Percentiles rank a stretch among this genome's conserved stretches.
Evolutionary conservation across 1,140 invertebrate species (phyloP).

Genomic region (Araneus ventricosus): DNA sequence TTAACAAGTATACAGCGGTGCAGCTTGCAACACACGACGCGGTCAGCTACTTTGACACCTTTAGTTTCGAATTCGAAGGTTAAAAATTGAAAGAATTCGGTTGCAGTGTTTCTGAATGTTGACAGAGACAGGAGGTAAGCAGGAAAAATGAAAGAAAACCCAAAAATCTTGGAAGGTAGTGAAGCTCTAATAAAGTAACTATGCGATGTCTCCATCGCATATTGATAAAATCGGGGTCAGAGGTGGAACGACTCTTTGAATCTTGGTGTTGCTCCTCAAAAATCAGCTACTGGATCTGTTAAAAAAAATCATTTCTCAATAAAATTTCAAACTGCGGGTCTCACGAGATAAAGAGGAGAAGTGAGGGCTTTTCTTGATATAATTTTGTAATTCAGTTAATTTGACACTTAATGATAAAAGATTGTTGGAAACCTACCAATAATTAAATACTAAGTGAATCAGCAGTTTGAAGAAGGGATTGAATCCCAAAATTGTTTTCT

Average conservation of each 20-base stretch:
- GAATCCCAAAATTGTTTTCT: too few species aligned
- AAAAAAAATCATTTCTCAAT: neutral
- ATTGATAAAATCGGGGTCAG: slow-evolving; percentile 65
- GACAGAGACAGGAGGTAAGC: neutral
- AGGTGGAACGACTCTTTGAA: slow-evolving; percentile 36
- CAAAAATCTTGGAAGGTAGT: neutral
- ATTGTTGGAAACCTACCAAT: too few species aligned
- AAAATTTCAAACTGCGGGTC: neutral
- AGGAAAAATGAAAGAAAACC: slow-evolving; percentile 3
- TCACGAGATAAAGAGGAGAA: neutral
- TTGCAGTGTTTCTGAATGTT: neutral
- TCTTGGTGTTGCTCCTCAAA: slow-evolving; percentile 47
- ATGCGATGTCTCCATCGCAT: slow-evolving; percentile 64
- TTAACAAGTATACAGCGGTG: slow-evolving; percentile 36
- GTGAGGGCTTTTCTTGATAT: too few species aligned
- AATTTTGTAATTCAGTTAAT: too few species aligned
- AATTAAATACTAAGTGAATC: too few species aligned
- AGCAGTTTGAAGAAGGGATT: too few species aligned
- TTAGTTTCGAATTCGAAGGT: neutral
- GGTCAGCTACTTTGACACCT: neutral
- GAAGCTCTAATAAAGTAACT: slow-evolving; percentile 50
- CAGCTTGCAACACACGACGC: neutral
- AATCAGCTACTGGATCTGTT: slow-evolving; percentile 52
- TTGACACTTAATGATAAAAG: too few species aligned
- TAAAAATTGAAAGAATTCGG: neutral